A percentile compares a stretch with the other conserved stretches of the same genome.
Conservation (phyloP, 1,140 invertebrate species). For the Trachelipus rathkii region DNA sequence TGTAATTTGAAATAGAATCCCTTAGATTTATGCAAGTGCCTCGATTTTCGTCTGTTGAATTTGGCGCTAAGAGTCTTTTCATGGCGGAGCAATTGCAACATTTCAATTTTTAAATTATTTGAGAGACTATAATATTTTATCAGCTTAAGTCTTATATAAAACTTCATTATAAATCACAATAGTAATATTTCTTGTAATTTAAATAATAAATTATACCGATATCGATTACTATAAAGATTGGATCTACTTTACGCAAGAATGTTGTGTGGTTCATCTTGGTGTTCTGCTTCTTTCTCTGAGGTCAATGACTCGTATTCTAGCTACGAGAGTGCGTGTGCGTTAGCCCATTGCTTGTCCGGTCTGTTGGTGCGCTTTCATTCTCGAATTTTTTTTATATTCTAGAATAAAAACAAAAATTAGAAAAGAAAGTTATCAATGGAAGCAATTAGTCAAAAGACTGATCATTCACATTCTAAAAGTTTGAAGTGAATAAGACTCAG, state of each 20-base stretch:
- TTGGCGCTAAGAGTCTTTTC: too few relatives aligned
- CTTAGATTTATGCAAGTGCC: too few relatives aligned
- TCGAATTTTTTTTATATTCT: background rate
- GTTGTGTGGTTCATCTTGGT: background rate
- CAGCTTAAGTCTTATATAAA: too few relatives aligned
- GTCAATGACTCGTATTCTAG: conserved; percentile 9
- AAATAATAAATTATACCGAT: too few relatives aligned
- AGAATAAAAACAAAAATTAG: background rate
- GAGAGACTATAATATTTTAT: too few relatives aligned
- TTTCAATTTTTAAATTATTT: too few relatives aligned
- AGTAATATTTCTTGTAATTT: too few relatives aligned
- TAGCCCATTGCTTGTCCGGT: background rate
- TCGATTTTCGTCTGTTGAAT: too few relatives aligned
- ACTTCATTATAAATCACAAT: too few relatives aligned
- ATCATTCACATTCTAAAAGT: background rate
- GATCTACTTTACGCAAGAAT: conserved; percentile 4
- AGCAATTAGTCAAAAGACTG: background rate
- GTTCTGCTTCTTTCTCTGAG: background rate
- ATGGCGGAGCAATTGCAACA: too few relatives aligned
- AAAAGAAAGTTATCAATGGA: background rate
- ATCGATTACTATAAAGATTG: background rate
- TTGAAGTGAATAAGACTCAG: background rate
- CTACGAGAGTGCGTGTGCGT: background rate
- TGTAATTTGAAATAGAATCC: too few relatives aligned
- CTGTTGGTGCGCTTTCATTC: background rate